A percentile compares a stretch with the other conserved stretches of the same genome.
phyloP scores from a whole-genome alignment of 2,113 vertebrate species.

The Rhodinocichla rosea region DNA sequence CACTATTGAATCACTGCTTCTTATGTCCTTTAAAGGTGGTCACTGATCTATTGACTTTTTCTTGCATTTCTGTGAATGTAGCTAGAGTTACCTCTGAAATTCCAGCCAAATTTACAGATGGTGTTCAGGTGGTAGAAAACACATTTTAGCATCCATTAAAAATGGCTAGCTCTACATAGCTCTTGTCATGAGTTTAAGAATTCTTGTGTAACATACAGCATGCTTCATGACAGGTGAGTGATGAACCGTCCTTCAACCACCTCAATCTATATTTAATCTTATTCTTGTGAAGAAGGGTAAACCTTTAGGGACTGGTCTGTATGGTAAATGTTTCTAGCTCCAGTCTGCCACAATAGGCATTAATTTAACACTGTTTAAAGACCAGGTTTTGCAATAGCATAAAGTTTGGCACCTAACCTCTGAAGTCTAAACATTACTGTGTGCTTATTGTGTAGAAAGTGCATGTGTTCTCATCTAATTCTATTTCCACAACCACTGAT shows the following conservation, averaged over 20 bases:
- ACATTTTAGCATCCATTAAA: neutral
- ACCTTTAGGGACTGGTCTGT: neutral
- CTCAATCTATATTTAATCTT: neutral
- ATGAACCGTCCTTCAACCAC: neutral
- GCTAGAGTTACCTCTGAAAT: neutral
- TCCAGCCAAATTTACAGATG: neutral
- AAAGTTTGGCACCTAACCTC: neutral
- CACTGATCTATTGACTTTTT: neutral
- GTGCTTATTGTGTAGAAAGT: constrained; percentile 19
- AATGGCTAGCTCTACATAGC: neutral
- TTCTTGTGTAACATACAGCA: neutral
- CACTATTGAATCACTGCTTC: neutral
- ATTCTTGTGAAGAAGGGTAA: neutral
- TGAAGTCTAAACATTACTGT: neutral
- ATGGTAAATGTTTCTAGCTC: neutral
- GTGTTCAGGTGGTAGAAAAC: neutral
- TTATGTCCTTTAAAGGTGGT: neutral
- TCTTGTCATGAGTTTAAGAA: neutral
- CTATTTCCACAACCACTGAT: neutral
- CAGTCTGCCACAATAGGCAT: neutral
- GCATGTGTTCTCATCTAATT: neutral
- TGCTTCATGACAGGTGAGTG: neutral
- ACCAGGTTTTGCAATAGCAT: neutral
- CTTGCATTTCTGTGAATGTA: neutral
- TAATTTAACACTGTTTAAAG: constrained; percentile 50